These are phyloP conservation scores for Microtus richardsoni DNA, from an alignment of 2,113 vertebrate genomes.

Conservation along the genomic window DNA sequence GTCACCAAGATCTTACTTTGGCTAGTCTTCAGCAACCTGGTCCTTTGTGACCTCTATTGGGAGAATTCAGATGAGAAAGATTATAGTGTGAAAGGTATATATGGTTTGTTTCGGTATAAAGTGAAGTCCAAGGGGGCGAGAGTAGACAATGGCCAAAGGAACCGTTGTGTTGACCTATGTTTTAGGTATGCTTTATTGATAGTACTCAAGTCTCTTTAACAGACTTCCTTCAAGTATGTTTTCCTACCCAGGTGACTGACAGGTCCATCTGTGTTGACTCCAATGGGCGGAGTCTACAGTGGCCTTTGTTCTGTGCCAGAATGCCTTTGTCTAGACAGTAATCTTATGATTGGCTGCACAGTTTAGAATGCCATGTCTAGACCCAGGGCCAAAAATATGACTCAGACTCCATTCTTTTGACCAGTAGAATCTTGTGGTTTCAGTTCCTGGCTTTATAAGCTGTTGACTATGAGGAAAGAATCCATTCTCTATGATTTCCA, in stretches of 20 bases:
- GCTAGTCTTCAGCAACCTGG: neutral
- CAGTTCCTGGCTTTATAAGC: neutral
- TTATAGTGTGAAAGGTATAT: no score
- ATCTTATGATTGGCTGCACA: neutral
- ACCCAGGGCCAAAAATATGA: neutral
- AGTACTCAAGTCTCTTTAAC: neutral
- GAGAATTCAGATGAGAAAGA: neutral
- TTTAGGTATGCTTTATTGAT: neutral
- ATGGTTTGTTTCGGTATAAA: neutral
- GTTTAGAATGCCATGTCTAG: neutral
- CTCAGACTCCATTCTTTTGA: neutral
- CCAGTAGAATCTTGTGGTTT: neutral
- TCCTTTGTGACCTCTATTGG: neutral
- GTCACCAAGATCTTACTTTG: neutral
- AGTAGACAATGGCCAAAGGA: neutral
- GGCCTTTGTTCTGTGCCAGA: neutral
- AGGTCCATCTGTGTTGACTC: neutral
- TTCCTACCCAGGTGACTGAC: neutral
- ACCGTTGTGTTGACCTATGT: neutral
- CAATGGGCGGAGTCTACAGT: neutral
- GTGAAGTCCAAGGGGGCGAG: neutral
- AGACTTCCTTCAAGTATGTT: neutral
- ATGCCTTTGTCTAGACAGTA: neutral
- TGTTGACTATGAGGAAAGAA: neutral
- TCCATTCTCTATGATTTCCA: neutral